Evolutionary conservation across 2,113 vertebrate species (phyloP), one percentile per base, ranked within the genome.

Genomic region (Apteryx owenii): DNA sequence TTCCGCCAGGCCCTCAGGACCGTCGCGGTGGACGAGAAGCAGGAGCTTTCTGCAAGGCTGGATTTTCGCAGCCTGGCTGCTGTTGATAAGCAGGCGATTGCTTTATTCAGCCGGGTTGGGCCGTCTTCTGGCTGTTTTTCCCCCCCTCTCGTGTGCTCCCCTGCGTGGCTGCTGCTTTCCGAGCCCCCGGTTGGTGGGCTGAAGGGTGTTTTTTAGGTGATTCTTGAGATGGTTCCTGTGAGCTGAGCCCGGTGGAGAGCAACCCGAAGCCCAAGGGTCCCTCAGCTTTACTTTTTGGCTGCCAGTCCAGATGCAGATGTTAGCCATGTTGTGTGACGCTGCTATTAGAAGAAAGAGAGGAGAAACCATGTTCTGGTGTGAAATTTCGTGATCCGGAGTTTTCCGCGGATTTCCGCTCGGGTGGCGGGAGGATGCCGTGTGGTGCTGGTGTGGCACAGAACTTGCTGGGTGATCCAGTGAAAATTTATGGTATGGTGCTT

Each of bases 211-310:
- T 20, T 1, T 20, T 1, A 10, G 48, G 68, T 65, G 66, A 21
- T 38, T 14, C 8, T 0, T 0, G 0, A 48, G 33, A 7, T 50
- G 2, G 2, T 15, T 25, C n/a, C 51, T 1, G 1, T 36, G n/a
- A 33, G 48, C 28, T 4, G 6, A 46, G n/a, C 51, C 60, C 23
- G 13, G 17, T 3, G 1, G 15, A 16, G 36, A 19, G 29, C 53
- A 18, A 10, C 53, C 31, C 6, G 26, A 62, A 54, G 6, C 28
- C 40, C 28, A n/a, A 66, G 65, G 40, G 36, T 42, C 28, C 44
- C 25, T 70, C 48, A n/a, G 21, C 31, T 50, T 70, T 50, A 19
- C 33, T 25, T 17, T 50, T 26, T 17, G 18, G 29, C 16, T 58
- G 56, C 54, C 54, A 56, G 54, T 16, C 54, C 61, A 8, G 20